phyloP scores from a whole-genome alignment of 2,113 vertebrate genomes.

The Tachuris rubrigastra region DNA sequence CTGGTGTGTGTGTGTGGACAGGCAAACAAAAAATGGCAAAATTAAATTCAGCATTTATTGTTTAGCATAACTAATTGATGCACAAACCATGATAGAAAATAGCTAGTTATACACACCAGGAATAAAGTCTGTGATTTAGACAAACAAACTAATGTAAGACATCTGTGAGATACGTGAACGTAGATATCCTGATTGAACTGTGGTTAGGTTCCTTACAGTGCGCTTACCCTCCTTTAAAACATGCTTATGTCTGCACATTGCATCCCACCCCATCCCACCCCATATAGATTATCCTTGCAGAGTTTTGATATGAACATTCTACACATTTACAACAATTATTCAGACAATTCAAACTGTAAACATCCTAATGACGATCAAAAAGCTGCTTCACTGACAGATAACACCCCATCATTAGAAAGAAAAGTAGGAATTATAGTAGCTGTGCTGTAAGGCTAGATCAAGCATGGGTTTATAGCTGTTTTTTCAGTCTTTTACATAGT shows the following conservation, averaged over 20 bases:
- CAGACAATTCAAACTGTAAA: constrained; percentile 41
- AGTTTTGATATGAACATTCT: constrained; percentile 72
- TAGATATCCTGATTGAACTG: constrained; percentile 49
- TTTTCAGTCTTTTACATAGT: constrained; percentile 57
- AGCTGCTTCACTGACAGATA: constrained; percentile 25
- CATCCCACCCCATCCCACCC: constrained; percentile 60
- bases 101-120: constrained; percentile 54
- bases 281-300: constrained; percentile 69
- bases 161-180: constrained; percentile 59
- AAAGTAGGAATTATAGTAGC: constrained; percentile 54
- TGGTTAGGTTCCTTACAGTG: constrained; percentile 58
- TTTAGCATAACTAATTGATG: constrained; percentile 63
- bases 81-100: constrained; percentile 65
- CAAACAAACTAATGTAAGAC: constrained; percentile 54
- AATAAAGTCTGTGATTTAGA: constrained; percentile 51
- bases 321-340: constrained; percentile 64
- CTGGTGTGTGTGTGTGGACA: constrained; percentile 89
- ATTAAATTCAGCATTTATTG: constrained; percentile 76
- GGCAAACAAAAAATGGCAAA: constrained; percentile 81
- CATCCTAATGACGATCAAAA: constrained; percentile 32
- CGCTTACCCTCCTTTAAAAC: constrained; percentile 45
- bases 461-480: constrained; percentile 54
- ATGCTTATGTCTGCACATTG: constrained; percentile 64
- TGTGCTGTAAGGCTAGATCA: constrained; percentile 76
- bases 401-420: constrained; percentile 55